Evolutionary conservation across 2,797 vertebrate species (phyloP), one percentile per base, ranked within the genome.

Genomic region (Lacerta bilineata): DNA sequence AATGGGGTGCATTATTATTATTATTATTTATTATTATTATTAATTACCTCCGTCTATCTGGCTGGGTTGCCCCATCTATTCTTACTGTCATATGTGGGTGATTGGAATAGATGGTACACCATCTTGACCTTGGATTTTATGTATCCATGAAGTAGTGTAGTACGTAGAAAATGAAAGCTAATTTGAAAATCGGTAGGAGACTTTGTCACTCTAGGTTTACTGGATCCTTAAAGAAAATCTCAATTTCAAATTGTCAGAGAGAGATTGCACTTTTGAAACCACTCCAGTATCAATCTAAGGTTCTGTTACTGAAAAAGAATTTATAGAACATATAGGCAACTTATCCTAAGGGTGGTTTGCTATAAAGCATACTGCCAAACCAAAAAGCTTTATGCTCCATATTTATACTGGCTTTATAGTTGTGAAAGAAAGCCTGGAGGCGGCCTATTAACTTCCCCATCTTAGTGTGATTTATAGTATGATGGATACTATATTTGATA

Each of bases 311-410:
- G 33, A 80, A 61, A 33, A 85, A 78, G 20, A 86, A 87, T 78
- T 66, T 87, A 84, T 59, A 55, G 29, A 43, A 87, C 39, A 74
- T 68, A 41, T 80, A 75, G 68, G 36, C 6, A 27, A 74, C 77
- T 87, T 80, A 74, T 84, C 55, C 69, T n/a, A 71, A 50, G 23
- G 69, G 55, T 66, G 39, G 17, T 3, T 87, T 80, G 23, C 69
- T 81, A 76, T 80, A 80, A 90, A 90, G 36, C 75, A 83, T 36
- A 74, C 68, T 50, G 74, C 83, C 82, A 90, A 76, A 83, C 36
- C 41, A 25, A 87, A 79, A 87, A 55, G 25, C 81, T 46, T 85
- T 43, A 76, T 43, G 72, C 46, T 61, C n/a, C 88, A 78, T 86
- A 90, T 83, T 78, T 72, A 83, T 83, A 72, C 61, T 76, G 71